Percentiles rank a stretch among this genome's conserved stretches.
Evolutionary conservation across 2,797 vertebrate genomes (phyloP).

Genomic region (Lerista edwardsae): DNA sequence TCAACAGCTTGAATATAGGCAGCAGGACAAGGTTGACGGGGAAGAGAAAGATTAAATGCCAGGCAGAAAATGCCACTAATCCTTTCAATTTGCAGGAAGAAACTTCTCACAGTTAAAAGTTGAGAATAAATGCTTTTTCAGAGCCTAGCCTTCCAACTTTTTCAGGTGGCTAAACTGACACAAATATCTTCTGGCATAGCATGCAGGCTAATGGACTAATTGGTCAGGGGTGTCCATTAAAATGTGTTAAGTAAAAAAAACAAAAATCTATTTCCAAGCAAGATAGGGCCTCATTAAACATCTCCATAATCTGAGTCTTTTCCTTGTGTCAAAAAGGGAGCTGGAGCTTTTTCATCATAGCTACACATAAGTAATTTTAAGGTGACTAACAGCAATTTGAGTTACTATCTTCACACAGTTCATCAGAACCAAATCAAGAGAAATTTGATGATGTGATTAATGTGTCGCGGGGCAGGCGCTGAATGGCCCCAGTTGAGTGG

Average conservation of each 20-base stretch:
- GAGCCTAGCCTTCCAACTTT: constrained; percentile 16
- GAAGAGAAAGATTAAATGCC: constrained; percentile 22
- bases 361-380: not conserved
- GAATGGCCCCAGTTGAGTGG: too few relatives aligned
- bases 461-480: too few relatives aligned
- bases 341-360: not conserved
- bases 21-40: not conserved
- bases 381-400: not conserved
- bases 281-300: constrained; percentile 7
- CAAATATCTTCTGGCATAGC: constrained; percentile 40
- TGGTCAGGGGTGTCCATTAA: constrained; percentile 20
- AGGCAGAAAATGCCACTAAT: not conserved
- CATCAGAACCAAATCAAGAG: not conserved
- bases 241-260: constrained; percentile 30
- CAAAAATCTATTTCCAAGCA: constrained; percentile 36
- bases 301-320: not conserved
- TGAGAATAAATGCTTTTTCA: constrained; percentile 13
- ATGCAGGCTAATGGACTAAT: constrained; percentile 35
- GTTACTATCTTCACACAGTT: not conserved
- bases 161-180: constrained; percentile 9
- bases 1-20: constrained; percentile 1
- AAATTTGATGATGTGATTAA: too few relatives aligned
- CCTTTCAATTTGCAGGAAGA: constrained; percentile 15
- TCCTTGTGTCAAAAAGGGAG: not conserved
- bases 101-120: constrained; percentile 37